These are phyloP conservation scores for Spheniscus mendiculus DNA, from an alignment of 2,113 vertebrate genomes.

Conservation along the genomic window DNA sequence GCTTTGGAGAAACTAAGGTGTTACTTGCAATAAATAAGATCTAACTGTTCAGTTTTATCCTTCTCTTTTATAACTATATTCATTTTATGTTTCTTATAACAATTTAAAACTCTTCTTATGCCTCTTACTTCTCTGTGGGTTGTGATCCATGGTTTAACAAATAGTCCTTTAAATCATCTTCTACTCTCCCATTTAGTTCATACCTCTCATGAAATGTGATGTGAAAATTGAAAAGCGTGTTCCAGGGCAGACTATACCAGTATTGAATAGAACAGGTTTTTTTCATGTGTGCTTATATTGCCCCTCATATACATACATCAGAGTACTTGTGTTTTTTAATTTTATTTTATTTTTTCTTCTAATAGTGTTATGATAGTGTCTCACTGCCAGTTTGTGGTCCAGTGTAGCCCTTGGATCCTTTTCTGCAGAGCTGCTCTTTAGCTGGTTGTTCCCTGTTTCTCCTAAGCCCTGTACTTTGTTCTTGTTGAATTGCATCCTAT, in stretches of 20 bases:
- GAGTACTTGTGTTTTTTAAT: neutral
- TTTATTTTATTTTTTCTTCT: neutral
- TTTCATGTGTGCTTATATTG: neutral
- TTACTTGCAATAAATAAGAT: neutral
- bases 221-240: neutral
- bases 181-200: neutral
- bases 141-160: neutral
- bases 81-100: neutral
- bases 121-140: neutral
- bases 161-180: neutral
- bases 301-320: neutral
- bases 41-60: neutral
- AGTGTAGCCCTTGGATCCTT: neutral
- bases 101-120: neutral
- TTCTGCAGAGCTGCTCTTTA: neutral
- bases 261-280: neutral
- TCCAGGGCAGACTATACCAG: neutral
- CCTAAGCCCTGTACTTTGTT: neutral
- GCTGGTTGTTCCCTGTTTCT: neutral
- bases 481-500: neutral
- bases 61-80: neutral
- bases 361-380: neutral
- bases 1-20: neutral
- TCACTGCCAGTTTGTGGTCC: neutral
- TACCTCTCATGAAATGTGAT: neutral